Conservation (phyloP, 64 coral and sea anemone genomes). For the Montipora capricornis region DNA sequence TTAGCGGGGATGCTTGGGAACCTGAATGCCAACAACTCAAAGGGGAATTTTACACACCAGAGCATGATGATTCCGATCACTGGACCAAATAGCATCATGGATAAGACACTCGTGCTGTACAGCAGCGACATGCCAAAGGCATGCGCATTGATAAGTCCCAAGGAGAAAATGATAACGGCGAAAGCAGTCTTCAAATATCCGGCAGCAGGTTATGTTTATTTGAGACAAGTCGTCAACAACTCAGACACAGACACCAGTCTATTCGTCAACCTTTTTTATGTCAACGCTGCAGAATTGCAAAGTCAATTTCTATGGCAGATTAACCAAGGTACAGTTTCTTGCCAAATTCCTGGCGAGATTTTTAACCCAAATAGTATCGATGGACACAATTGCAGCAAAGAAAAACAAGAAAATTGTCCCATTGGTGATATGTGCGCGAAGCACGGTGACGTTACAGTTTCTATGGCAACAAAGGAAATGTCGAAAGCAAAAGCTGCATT, state of each 20-base stretch:
- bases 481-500: constrained; percentile 39
- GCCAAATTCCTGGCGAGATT: constrained; percentile 3
- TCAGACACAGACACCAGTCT: constrained; percentile 69
- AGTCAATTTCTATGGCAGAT: constrained; percentile 62
- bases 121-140: constrained; percentile 44
- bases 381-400: constrained; percentile 32
- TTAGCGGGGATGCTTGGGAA: constrained; percentile 64
- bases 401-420: constrained; percentile 40
- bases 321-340: constrained; percentile 20
- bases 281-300: constrained; percentile 9
- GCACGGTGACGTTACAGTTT: constrained; percentile 44
- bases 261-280: constrained; percentile 75
- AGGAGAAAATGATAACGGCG: constrained; percentile 17
- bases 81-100: constrained; percentile 72
- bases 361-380: constrained; percentile 57
- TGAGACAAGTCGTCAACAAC: constrained; percentile 52
- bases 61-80: constrained; percentile 66
- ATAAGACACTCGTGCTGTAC: constrained; percentile 76
- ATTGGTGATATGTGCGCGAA: constrained; percentile 74
- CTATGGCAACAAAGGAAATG: constrained; percentile 31
- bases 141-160: constrained; percentile 69
- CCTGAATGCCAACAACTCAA: constrained; percentile 27
- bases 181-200: constrained; percentile 68
- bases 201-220: constrained; percentile 74
- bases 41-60: constrained; percentile 22